phyloP scores from a whole-genome alignment of 2,113 vertebrate species.

The Prunella himalayana region DNA sequence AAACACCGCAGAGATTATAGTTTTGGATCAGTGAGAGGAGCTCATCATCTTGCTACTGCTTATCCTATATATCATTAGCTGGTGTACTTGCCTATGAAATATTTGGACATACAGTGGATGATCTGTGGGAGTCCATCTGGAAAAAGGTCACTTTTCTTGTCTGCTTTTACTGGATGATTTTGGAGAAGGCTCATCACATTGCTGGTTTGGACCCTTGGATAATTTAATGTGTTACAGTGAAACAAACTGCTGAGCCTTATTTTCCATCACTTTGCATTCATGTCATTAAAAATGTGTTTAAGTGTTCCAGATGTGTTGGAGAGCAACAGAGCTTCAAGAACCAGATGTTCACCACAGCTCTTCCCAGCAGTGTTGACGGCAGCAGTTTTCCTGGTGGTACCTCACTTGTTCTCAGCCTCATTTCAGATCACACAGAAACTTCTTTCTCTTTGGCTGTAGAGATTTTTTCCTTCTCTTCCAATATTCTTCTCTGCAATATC shows the following conservation, averaged over 20 bases:
- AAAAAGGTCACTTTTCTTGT: neutral
- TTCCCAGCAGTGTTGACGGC: neutral
- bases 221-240: neutral
- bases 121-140: neutral
- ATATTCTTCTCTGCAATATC: neutral
- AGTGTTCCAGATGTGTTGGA: neutral
- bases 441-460: neutral
- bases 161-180: neutral
- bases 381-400: neutral
- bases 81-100: neutral
- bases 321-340: neutral
- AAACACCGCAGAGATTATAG: neutral
- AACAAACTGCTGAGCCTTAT: neutral
- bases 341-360: neutral
- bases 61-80: neutral
- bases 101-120: neutral
- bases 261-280: neutral
- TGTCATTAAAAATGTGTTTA: neutral
- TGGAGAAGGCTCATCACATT: neutral
- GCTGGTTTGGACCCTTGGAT: neutral
- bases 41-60: neutral
- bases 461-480: neutral
- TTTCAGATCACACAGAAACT: neutral
- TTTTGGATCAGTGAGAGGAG: neutral
- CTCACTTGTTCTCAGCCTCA: neutral